Evolutionary conservation across 2,888 invertebrate genomes (phyloP), one percentile per base, ranked within the genome.

Genomic region (Diplolepis rosae): DNA sequence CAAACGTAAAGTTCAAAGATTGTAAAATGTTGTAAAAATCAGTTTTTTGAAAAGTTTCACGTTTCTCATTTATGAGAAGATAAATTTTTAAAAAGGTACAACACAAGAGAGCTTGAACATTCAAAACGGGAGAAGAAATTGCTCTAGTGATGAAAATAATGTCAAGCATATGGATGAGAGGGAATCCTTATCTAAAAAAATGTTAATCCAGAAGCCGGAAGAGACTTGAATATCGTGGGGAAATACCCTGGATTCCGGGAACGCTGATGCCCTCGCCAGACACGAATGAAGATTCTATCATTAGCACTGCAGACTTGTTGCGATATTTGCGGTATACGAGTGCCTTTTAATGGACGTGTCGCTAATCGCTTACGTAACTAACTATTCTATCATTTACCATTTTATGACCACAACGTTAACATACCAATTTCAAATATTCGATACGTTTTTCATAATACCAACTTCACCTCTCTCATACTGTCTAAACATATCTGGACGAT

Each of bases 241-340:
- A 39, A 61, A 61, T 61, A 61, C 61, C 61, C 61, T 39, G 61
- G 15, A 61, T 61, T 61, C 61, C 24, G 61, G 39, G 61, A 61
- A 61, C 61, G 61, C 13, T 61, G 39, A 61, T 61, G 39, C 24
- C 24, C 56, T 35, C 56, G 56, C 61, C 39, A 61, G 35, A 56
- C 56, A 54, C 54, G 56, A 56, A 56, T 39, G 39, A 61, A 61
- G 61, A 54, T 61, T 39, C 61, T 61, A 61, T 61, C 61, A 61
- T 61, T 61, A 61, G 61, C 61, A 61, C 61, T 61, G 39, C 61
- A 27, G 61, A 61, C 61, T 61, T 61, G 61, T 61, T 54, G 54
- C 54, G 30, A 61, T 61, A 61, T 61, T 61, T 61, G 22, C 22
- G 56, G 24, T 32, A 45, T 50, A 39, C 39, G 61, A 61, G 39